A percentile compares a stretch with the other conserved stretches of the same genome.
These are phyloP conservation scores for Ceyx margarethae DNA, from an alignment of 2,113 vertebrate genomes.

Conservation along the genomic window DNA sequence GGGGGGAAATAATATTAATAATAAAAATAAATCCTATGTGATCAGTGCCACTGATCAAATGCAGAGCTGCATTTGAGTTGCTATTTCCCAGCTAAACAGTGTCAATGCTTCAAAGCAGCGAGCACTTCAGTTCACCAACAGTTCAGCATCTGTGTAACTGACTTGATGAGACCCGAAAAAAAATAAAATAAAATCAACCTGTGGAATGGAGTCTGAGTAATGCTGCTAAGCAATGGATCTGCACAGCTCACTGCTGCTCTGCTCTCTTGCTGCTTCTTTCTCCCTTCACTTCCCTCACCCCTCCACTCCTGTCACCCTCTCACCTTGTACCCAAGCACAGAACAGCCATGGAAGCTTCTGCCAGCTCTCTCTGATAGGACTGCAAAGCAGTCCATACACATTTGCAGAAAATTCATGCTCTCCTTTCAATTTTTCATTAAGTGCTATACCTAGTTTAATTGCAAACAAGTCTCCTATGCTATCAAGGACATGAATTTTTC, in stretches of 20 bases:
- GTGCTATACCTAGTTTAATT: background rate
- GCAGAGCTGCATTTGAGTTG: background rate
- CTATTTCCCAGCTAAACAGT: no score
- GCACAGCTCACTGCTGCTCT: background rate
- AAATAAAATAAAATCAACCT: background rate
- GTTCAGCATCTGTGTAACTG: background rate
- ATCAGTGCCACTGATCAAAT: background rate
- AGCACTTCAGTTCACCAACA: background rate
- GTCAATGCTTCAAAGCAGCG: background rate
- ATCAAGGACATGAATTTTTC: background rate
- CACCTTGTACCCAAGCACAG: background rate
- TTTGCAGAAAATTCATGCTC: background rate
- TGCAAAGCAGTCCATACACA: background rate
- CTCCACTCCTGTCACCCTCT: background rate
- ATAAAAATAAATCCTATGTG: no score
- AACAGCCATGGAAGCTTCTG: background rate
- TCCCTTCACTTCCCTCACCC: background rate
- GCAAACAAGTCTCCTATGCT: background rate
- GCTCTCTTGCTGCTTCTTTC: background rate
- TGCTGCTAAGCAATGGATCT: background rate
- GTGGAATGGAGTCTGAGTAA: background rate
- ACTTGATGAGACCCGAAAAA: background rate
- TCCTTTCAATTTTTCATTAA: background rate
- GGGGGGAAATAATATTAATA: no score
- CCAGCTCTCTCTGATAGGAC: fast-evolving